phyloP scores from a whole-genome alignment of 2,113 vertebrate genomes.

The Cyanocitta stelleri region DNA sequence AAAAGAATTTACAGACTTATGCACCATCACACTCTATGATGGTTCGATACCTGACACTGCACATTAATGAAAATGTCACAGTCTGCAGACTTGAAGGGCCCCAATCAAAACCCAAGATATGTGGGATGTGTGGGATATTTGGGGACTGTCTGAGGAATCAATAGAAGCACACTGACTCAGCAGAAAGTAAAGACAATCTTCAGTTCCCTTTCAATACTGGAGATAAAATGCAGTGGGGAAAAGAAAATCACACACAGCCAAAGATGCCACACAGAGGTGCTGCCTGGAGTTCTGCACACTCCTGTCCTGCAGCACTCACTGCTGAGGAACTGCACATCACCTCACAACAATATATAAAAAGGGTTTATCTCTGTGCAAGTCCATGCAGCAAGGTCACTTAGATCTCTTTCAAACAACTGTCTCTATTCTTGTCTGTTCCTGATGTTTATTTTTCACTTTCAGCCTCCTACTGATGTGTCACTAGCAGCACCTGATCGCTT shows the following conservation, averaged over 20 bases:
- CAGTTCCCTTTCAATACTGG: background rate
- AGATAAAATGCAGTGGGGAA: background rate
- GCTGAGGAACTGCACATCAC: background rate
- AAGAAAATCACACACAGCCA: background rate
- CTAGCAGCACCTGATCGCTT: background rate
- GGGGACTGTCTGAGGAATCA: background rate
- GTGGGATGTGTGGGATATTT: background rate
- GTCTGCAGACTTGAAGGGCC: background rate
- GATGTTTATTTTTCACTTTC: background rate
- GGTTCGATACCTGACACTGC: background rate
- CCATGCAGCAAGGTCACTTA: background rate
- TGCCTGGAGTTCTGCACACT: background rate
- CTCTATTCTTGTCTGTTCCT: background rate
- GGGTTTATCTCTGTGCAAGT: background rate
- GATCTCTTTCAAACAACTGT: background rate
- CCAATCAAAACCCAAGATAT: background rate
- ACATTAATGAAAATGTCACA: background rate
- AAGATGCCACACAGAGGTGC: background rate
- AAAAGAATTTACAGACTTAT: background rate
- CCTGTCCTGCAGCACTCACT: background rate
- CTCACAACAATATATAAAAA: background rate
- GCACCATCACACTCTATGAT: background rate
- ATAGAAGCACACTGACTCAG: background rate
- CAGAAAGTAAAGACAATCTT: background rate
- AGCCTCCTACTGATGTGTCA: background rate